Base-by-base conservation (phyloP, 2,797 vertebrate species). In the Rousettus madagascariensis region DNA sequence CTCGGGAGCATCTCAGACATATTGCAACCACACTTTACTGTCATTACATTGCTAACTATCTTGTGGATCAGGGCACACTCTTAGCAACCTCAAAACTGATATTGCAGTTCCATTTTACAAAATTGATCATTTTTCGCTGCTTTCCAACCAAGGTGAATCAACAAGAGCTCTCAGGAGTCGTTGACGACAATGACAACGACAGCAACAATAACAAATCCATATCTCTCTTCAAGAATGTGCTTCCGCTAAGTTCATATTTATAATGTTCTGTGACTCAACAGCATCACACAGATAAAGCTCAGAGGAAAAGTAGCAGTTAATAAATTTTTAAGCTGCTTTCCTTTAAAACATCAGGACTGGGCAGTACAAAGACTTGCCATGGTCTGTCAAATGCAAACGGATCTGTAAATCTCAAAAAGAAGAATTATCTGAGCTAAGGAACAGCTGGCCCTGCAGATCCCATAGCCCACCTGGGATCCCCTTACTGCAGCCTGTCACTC, bases 371-470 rank as follows among this genome's bases (percentile, higher is more conserved):
- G 98, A 53, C 95, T 95, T 88, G 95, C 95, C 93, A 80, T 83
- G 97, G 95, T 96, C 93, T 95, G 96, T 97, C 97, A 97, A 96
- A 98, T 90, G 96, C 96, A 98, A 97, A 98, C 72, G 43, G 97
- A 98, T 97, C 97, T 98, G 98, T 96, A 97, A 97, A 98, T 95
- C 97, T 98, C 96, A 61, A 95, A 92, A 61, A 96, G 95, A 69
- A 96, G 97, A 98, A 91, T 97, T 95, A 98, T 97, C 79, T 0
- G 97, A 88, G 96, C 97, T 90, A 80, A 59, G 94, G 96, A 98
- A 98, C 97, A 98, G 97, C 98, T 98, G 98, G 98, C 79, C 97
- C 87, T 90, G 96, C 96, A 97, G 97, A 98, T 97, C 97, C 96
- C 95, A 28, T 0, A 41, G 96, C 94, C 97, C 98, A 98, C 96